phyloP scores from a whole-genome alignment of 2,797 vertebrate species.

The Pristis pectinata region DNA sequence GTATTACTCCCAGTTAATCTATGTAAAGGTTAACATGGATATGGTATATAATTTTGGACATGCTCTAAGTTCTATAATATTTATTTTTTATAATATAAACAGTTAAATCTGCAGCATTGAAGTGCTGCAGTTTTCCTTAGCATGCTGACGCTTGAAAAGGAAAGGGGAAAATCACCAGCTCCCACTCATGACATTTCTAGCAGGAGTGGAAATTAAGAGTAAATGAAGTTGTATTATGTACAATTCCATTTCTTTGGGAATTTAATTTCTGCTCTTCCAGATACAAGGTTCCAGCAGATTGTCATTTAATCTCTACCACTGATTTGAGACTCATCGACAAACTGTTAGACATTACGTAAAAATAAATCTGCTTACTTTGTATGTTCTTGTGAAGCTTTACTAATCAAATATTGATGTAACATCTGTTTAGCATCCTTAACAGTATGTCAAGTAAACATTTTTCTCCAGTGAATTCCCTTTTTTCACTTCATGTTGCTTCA shows the following conservation, averaged over 20 bases:
- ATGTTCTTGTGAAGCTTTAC: conserved; percentile 19
- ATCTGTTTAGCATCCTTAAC: background rate
- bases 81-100: background rate
- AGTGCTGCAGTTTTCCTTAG: background rate
- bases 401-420: conserved; percentile 2
- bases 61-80: background rate
- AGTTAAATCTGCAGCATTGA: too few relatives aligned
- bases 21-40: background rate
- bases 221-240: conserved; percentile 23
- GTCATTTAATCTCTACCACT: background rate
- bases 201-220: background rate
- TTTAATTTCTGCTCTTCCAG: background rate
- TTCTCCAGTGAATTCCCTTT: background rate
- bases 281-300: background rate
- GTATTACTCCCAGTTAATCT: background rate
- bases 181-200: background rate
- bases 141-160: background rate
- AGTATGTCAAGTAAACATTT: background rate
- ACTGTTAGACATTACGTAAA: background rate
- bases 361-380: background rate
- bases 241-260: background rate
- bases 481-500: background rate
- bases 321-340: background rate
- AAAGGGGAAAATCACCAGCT: background rate
- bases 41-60: background rate